Conservation (phyloP, 2,888 invertebrate species). For the Drepana falcataria region DNA sequence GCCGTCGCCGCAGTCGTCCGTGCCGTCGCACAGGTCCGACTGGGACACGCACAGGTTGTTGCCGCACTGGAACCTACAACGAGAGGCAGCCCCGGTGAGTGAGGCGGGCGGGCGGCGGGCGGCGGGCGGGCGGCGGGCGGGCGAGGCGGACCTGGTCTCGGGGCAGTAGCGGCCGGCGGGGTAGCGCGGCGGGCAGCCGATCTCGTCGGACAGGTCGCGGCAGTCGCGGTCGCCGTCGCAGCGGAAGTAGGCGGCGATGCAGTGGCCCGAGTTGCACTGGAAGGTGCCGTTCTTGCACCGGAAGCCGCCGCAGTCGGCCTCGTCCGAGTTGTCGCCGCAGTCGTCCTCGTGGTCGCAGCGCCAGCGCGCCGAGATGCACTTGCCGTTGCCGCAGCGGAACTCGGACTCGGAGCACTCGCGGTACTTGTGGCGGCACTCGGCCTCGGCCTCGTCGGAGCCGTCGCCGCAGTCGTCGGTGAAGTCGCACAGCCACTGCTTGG, state of each 20-base stretch:
- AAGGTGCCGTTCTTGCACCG: constrained; percentile 94
- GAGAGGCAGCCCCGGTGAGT: constrained; percentile 32
- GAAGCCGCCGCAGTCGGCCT: constrained; percentile 88
- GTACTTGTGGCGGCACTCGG: constrained; percentile 89
- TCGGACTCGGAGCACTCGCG: constrained; percentile 96
- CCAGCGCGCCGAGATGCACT: constrained; percentile 95
- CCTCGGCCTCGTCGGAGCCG: constrained; percentile 91
- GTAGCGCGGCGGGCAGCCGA: constrained; percentile 92
- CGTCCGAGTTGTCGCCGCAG: constrained; percentile 96
- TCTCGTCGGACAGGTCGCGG: constrained; percentile 92
- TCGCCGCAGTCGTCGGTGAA: constrained; percentile 98
- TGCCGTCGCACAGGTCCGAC: constrained; percentile 94
- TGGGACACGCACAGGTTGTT: constrained; percentile 95
- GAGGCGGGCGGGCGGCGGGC: constrained; percentile 86
- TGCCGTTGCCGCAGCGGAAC: constrained; percentile 91
- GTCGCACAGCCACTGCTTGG: constrained; percentile 96
- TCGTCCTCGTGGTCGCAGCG: constrained; percentile 98
- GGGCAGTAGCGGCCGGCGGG: constrained; percentile 94
- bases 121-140: constrained; percentile 80
- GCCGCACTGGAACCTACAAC: constrained; percentile 89
- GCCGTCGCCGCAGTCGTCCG: constrained; percentile 94
- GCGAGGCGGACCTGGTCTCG: constrained; percentile 76
- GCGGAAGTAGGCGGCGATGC: constrained; percentile 91
- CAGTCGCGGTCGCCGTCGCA: constrained; percentile 95
- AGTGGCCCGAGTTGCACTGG: constrained; percentile 95